Evolutionary conservation across 2,113 vertebrate species (phyloP).

Genomic region (Mirounga angustirostris): DNA sequence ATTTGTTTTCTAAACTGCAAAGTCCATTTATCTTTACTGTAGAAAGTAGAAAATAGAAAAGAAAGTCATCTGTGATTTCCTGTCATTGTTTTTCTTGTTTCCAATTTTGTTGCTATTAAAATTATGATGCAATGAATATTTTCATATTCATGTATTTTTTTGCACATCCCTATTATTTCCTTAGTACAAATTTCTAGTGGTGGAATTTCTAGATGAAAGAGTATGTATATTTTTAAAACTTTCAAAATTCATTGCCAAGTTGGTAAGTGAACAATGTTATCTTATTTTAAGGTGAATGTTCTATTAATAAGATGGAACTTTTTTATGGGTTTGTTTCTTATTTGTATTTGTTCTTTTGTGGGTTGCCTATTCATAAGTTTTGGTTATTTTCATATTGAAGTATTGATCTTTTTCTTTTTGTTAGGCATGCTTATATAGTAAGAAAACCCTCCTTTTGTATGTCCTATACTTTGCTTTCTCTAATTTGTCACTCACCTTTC

Average conservation of each 20-base stretch:
- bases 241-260: conserved; percentile 29
- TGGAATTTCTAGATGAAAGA: conserved; percentile 1
- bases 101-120: conserved; percentile 51
- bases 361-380: not conserved
- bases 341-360: conserved; percentile 7
- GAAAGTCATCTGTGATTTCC: conserved; percentile 26
- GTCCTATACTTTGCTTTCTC: not conserved
- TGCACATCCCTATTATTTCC: conserved; percentile 1
- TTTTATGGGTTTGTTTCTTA: not conserved
- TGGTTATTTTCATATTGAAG: conserved; percentile 24
- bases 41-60: conserved; percentile 56
- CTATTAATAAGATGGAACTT: conserved; percentile 10
- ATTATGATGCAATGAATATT: conserved; percentile 22
- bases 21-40: conserved; percentile 24
- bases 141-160: conserved; percentile 22
- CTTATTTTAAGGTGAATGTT: conserved; percentile 45
- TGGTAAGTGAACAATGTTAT: not conserved
- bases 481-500: conserved; percentile 11
- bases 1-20: conserved; percentile 60
- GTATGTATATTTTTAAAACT: not conserved
- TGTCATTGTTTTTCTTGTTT: not conserved
- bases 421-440: not conserved
- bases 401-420: not conserved
- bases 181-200: not conserved
- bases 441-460: not conserved